Conservation (phyloP, 53 echinoderm and acorn worm species). For the Hippasteria phrygiana region DNA sequence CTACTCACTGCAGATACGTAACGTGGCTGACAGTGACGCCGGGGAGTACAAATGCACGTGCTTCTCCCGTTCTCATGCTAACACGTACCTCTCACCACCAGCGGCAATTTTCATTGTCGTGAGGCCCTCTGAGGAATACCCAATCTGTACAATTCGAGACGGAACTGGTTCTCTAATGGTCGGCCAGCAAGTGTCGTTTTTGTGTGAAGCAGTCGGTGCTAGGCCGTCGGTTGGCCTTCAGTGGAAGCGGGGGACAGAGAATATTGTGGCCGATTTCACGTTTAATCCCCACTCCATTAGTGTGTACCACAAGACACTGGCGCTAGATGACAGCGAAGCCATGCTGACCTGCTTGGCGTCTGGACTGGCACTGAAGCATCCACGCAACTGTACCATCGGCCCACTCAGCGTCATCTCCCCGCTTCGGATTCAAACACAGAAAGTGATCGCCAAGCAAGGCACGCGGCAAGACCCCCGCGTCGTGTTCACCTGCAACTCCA, state of each 20-base stretch:
- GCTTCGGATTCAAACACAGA: conserved; percentile 57
- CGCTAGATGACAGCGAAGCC: conserved; percentile 54
- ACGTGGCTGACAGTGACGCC: conserved; percentile 66
- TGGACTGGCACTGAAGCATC: conserved; percentile 63
- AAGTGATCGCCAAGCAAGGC: conserved; percentile 33
- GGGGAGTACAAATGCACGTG: conserved; percentile 86
- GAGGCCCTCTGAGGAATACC: conserved; percentile 74
- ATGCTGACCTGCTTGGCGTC: conserved; percentile 72
- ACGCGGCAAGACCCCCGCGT: conserved; percentile 22
- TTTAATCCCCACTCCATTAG: conserved; percentile 58
- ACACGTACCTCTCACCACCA: conserved; percentile 41
- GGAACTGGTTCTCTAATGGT: conserved; percentile 61
- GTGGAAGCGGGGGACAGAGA: conserved; percentile 62
- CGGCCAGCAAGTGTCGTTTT: conserved; percentile 74
- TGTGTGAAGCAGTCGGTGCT: conserved; percentile 78
- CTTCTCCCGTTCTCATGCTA: conserved; percentile 14
- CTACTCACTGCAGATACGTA: conserved; percentile 71
- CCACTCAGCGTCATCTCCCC: conserved; percentile 76
- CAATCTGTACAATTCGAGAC: conserved; percentile 69
- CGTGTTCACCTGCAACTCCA: conserved; percentile 79
- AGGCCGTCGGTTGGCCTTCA: conserved; percentile 69
- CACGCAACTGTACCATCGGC: conserved; percentile 76
- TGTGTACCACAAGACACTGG: conserved; percentile 55
- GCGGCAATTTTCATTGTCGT: conserved; percentile 61
- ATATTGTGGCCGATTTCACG: conserved; percentile 48